Percentiles rank a stretch among this genome's conserved stretches.
Evolutionary conservation across 2,113 vertebrate species (phyloP).

Genomic region (Hydrolagus affinis): DNA sequence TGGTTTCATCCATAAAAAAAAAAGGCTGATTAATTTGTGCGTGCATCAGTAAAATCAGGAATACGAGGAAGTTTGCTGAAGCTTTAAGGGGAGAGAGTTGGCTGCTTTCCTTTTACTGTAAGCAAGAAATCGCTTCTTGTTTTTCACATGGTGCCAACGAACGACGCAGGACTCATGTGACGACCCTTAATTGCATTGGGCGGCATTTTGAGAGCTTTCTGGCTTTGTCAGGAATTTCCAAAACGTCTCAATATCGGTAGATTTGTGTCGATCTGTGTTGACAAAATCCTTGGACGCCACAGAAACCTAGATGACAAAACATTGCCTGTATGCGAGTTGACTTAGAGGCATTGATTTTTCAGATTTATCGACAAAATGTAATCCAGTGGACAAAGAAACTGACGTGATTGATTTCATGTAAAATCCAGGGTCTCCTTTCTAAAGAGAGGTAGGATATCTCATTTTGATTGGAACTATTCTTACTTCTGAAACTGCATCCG

Average conservation of each 20-base stretch:
- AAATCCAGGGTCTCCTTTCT: neutral
- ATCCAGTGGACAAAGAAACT: constrained; percentile 20
- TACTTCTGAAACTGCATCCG: too few species aligned
- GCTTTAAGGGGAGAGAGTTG: too few species aligned
- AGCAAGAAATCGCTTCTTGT: neutral
- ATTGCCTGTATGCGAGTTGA: neutral
- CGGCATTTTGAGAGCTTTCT: neutral
- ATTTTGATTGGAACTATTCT: too few species aligned
- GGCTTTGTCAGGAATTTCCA: too few species aligned
- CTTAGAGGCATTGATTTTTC: neutral
- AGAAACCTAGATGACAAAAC: neutral
- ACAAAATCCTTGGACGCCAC: neutral
- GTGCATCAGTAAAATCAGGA: too few species aligned
- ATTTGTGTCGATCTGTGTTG: neutral
- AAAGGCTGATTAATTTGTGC: too few species aligned
- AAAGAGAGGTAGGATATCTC: too few species aligned
- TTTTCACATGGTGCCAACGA: neutral
- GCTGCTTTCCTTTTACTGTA: too few species aligned
- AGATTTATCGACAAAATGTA: constrained; percentile 7
- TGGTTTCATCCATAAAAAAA: too few species aligned
- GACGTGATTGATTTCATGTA: neutral
- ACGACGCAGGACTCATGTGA: constrained; percentile 3
- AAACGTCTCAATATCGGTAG: too few species aligned
- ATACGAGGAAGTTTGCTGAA: too few species aligned
- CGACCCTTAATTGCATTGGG: neutral